phyloP scores from a whole-genome alignment of 2,113 vertebrate species.

The Lasiurus borealis region DNA sequence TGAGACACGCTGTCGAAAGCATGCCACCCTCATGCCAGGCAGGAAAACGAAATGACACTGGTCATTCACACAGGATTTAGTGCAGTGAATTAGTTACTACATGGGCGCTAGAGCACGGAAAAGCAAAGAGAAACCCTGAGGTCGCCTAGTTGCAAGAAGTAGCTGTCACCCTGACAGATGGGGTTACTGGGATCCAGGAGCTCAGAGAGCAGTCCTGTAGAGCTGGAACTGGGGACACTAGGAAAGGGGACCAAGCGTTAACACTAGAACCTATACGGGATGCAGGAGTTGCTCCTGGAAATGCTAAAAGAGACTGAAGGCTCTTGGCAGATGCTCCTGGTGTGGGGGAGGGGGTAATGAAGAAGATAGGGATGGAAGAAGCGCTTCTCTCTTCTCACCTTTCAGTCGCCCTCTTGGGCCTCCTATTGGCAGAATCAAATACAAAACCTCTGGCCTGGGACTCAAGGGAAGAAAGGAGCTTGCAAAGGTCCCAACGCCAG shows the following conservation, averaged over 20 bases:
- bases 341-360: neutral
- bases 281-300: neutral
- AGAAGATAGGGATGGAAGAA: neutral
- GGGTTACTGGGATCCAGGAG: neutral
- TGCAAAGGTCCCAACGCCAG: neutral
- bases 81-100: neutral
- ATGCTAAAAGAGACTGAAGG: neutral
- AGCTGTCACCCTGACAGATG: neutral
- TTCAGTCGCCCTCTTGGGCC: neutral
- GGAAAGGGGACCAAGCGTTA: neutral
- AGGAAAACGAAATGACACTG: neutral
- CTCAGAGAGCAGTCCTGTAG: neutral
- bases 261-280: neutral
- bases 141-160: neutral
- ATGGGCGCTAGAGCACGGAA: neutral
- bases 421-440: neutral
- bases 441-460: neutral
- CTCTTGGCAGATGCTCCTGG: neutral
- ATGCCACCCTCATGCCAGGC: neutral
- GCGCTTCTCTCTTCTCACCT: neutral
- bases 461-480: neutral
- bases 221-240: accelerated
- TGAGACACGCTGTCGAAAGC: neutral
- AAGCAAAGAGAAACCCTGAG: neutral
- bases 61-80: neutral